Evolutionary conservation across 2,113 vertebrate species (phyloP), one percentile per base, ranked within the genome.

Genomic region (Pomatorhinus ruficollis): DNA sequence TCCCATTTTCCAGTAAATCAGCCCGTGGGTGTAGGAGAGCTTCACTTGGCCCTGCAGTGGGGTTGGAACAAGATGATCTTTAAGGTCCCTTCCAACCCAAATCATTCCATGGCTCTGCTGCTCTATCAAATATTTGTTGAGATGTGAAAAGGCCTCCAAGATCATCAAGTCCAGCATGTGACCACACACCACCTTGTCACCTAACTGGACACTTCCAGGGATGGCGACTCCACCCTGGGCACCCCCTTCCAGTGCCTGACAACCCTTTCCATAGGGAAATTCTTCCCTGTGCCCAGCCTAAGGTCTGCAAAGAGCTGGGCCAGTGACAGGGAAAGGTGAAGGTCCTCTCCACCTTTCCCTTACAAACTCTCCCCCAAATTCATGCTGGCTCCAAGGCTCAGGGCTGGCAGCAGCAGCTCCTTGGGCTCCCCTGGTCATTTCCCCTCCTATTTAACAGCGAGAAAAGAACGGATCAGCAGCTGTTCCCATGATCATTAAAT

Each of bases 381-480:
- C 17, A 3, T 4, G 7, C 47, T 37, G 54, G 45, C 33, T 44
- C 50, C 28, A 10, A n/a, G 11, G 39, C 23, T 71, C 17, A 11
- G 63, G 19, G n/a, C 44, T 60, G 69, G 25, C 44, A 35, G 23
- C 23, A 24, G 39, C 39, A n/a, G 16, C 52, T 53, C 31, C 35
- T 20, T 30, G 49, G 49, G 21, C 30, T 69, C 31, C 9, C 20
- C 12, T 0, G 1, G 17, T 18, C 19, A 47, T 28, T 66, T 6
- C 37, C 31, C 42, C 31, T 85, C 40, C 37, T 7, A 0, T 37
- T 83, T n/a, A 52, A 42, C 33, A 65, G 60, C 0, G 0, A 69
- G 52, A 49, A 45, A 27, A 0, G 0, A 25, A 25, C 0, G 0
- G 71, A 64, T 40, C 47, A 42, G 12, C 57, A 52, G 5, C 39